Percentiles rank a stretch among this genome's conserved stretches.
phyloP scores from a whole-genome alignment of 2,113 vertebrate species.

The Podarcis raffonei region DNA sequence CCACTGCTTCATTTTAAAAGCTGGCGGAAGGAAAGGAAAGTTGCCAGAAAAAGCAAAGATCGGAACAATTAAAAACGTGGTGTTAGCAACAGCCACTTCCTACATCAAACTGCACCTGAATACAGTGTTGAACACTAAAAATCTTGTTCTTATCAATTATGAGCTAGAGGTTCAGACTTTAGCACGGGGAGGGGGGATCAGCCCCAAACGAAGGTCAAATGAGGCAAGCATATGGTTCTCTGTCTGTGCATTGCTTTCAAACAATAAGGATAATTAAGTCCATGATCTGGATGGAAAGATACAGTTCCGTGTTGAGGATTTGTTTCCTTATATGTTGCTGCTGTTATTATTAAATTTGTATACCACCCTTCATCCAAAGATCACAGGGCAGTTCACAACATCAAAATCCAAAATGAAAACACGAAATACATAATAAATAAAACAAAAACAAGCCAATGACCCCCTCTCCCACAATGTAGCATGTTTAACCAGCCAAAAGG shows the following conservation, averaged over 20 bases:
- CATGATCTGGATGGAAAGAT: conserved; percentile 43
- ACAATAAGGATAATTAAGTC: conserved; percentile 65
- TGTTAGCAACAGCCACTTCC: background rate
- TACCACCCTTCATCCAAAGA: too few relatives aligned
- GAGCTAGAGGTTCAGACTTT: background rate
- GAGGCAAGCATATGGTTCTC: conserved; percentile 65
- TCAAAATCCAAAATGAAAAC: too few relatives aligned
- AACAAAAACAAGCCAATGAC: too few relatives aligned
- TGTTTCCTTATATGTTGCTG: background rate
- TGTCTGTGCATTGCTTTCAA: conserved; percentile 52
- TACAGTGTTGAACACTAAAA: background rate
- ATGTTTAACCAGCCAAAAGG: too few relatives aligned
- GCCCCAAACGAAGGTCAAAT: conserved; percentile 33
- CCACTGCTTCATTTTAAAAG: background rate
- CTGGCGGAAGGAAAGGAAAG: background rate
- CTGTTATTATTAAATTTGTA: too few relatives aligned
- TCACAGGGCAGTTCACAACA: too few relatives aligned
- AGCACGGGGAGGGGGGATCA: background rate
- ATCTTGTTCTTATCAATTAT: background rate
- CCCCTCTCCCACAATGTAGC: too few relatives aligned
- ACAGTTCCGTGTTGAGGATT: conserved; percentile 20
- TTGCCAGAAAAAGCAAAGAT: background rate
- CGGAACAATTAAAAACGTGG: background rate
- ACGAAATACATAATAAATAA: too few relatives aligned
- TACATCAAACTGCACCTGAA: background rate